Evolutionary conservation across 2,797 vertebrate genomes (phyloP), one percentile per base, ranked within the genome.

Genomic region (Aselliscus stoliczkanus): DNA sequence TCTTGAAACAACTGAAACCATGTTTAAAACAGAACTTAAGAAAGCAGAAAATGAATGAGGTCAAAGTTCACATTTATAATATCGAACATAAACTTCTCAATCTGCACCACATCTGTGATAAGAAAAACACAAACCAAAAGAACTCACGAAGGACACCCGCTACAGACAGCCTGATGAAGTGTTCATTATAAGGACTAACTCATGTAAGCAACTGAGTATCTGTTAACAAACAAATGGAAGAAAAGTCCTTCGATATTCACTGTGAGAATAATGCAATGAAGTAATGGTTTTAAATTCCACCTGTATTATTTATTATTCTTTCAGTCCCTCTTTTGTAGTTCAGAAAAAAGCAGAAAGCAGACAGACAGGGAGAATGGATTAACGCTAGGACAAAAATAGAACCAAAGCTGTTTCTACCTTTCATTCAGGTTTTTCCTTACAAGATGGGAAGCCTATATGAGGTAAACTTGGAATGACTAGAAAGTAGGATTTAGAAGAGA

Each of bases 1-100:
- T 92, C 69, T n/a, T 14, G 64, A 69, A 60, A 60, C 9, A 88
- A 88, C 79, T 91, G 52, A 93, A 93, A 93, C 31, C 42, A 47
- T n/a, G 25, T 62, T 85, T 85, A 81, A 93, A 79, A 37, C 39
- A 56, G 37, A 92, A 52, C 29, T 42, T 64, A 27, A 65, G 65
- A 37, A 70, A n/a, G 18, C 37, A 47, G 81, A 60, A 72, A 42
- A 88, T 69, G 47, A 83, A 25, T 60, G n/a, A 89, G 13, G 25
- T 73, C 44, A 82, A 81, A 56, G 31, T 54, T 88, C 76, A n/a
- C 18, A 72, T 62, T 77, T 54, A 31, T 37, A 70, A 56, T 17
- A 60, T 2, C 62, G 42, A 67, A 86, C 25, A 54, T 34, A 54
- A 67, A 27, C 18, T 34, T 72, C 31, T 77, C 34, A 83, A 1